Conservation (phyloP, 2,113 vertebrate species). For the Podilymbus podiceps region DNA sequence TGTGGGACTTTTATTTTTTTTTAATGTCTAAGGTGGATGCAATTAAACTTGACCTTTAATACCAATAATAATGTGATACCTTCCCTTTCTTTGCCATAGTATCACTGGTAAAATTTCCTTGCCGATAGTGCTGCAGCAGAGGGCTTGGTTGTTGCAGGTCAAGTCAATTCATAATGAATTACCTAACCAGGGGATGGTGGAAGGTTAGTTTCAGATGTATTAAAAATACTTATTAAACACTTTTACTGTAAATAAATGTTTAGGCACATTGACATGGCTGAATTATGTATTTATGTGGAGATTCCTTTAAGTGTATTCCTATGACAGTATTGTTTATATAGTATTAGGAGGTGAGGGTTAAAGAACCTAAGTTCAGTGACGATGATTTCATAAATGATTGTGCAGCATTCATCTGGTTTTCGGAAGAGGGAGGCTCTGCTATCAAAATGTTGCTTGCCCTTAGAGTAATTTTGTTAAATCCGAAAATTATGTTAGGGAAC, state of each 20-base stretch:
- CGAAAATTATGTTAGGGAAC: not conserved
- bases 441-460: conserved; percentile 25
- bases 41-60: conserved; percentile 61
- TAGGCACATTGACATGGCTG: not conserved
- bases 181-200: not conserved
- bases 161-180: conserved; percentile 64
- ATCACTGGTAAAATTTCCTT: not conserved
- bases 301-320: conserved; percentile 10
- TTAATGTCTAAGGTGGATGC: not conserved
- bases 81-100: conserved; percentile 35
- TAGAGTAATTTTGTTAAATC: not conserved
- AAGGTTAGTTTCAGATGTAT: conserved; percentile 6
- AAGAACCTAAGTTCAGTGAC: conserved; percentile 3
- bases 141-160: conserved; percentile 68
- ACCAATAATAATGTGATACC: conserved; percentile 25
- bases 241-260: not conserved
- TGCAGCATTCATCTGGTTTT: conserved; percentile 60
- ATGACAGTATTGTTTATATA: conserved; percentile 37
- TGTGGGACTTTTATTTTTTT: not conserved
- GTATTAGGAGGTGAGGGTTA: not conserved
- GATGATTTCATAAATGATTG: conserved; percentile 59
- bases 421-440: conserved; percentile 51
- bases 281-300: not conserved
- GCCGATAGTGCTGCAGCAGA: conserved; percentile 52
- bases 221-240: conserved; percentile 10